Evolutionary conservation across 1,140 invertebrate species (phyloP), one percentile per base, ranked within the genome.

Genomic region (Atta texana): DNA sequence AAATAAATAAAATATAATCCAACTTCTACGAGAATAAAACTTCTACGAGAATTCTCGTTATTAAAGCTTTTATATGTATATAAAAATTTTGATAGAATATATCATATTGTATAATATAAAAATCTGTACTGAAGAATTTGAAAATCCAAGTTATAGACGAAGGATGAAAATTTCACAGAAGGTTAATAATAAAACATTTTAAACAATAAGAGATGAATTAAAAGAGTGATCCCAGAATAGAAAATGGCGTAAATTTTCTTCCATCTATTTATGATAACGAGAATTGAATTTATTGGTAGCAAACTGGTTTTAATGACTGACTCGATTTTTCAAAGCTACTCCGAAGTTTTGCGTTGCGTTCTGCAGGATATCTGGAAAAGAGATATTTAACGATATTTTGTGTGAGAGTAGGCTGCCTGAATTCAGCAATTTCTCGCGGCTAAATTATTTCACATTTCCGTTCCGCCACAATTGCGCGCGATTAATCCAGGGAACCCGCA

Each of bases 361-460:
- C 59, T 18, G 44, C 68, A 49, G 14, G 0, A 10, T 0, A 49
- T 7, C n/a, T 51, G 21, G 8, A 18, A 51, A 49, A 49, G 53
- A 24, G 21, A 61, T 59, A n/a, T 39, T 39, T 39, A 57, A 74
- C 24, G 53, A 55, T 57, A 75, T 24, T 24, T 59, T 6, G 14
- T 3, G 21, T 14, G 71, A 10, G 28, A 24, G n/a, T 16, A 51
- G 21, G 14, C 2, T 24, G n/a, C 8, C 53, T 31, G 68, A 61
- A 61, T 59, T 72, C 18, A n/a, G 78, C 53, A 21, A 21, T 74
- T 72, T 34, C 7, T 31, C n/a, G 16, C 39, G 14, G 18, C 12
- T 74, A 59, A 82, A 74, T 72, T 82, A 82, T 61, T 74, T 82
- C 39, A 49, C 39, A 39, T 21, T 21, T 14, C 31, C n/a, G 7